phyloP scores from a whole-genome alignment of 2,888 invertebrate genomes.

The Drosophila quasianomalipes region DNA sequence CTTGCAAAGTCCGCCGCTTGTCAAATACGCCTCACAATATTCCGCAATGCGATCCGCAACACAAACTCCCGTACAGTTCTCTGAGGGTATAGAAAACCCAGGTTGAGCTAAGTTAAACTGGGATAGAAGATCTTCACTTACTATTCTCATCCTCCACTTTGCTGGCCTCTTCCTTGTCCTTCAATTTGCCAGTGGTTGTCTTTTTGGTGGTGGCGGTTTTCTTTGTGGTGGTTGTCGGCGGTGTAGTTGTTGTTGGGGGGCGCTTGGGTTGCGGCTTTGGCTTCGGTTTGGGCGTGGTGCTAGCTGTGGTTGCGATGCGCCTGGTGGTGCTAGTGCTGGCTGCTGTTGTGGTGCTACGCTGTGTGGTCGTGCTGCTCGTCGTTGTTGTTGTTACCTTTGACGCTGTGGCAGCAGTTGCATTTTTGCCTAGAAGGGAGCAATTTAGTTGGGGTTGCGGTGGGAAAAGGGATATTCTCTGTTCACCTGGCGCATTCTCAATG shows the following conservation, averaged over 20 bases:
- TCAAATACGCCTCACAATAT: constrained; percentile 94
- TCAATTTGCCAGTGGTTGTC: constrained; percentile 59
- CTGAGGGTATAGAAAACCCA: constrained; percentile 25
- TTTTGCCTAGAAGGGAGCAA: constrained; percentile 84
- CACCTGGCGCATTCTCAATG: constrained; percentile 90
- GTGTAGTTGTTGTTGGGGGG: constrained; percentile 69
- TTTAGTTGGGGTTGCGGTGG: background rate
- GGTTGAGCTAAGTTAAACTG: background rate
- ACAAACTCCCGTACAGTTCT: constrained; percentile 92
- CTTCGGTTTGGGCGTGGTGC: constrained; percentile 70
- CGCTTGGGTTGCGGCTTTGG: constrained; percentile 74
- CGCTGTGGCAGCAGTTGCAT: constrained; percentile 67
- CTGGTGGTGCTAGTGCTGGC: constrained; percentile 80
- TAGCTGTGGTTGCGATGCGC: constrained; percentile 72
- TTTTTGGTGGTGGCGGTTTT: constrained; percentile 78
- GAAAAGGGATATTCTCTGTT: background rate
- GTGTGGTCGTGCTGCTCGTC: constrained; percentile 58
- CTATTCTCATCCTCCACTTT: constrained; percentile 78
- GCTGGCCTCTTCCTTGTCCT: constrained; percentile 59
- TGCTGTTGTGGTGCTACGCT: constrained; percentile 61
- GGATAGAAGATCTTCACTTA: constrained; percentile 25
- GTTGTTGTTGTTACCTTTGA: constrained; percentile 55
- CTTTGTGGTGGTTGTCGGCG: constrained; percentile 68
- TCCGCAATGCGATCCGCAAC: constrained; percentile 92
- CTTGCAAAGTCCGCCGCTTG: constrained; percentile 90